A percentile compares a stretch with the other conserved stretches of the same genome.
Evolutionary conservation across 2,888 invertebrate genomes (phyloP).

Genomic region (Drosophila falleni): DNA sequence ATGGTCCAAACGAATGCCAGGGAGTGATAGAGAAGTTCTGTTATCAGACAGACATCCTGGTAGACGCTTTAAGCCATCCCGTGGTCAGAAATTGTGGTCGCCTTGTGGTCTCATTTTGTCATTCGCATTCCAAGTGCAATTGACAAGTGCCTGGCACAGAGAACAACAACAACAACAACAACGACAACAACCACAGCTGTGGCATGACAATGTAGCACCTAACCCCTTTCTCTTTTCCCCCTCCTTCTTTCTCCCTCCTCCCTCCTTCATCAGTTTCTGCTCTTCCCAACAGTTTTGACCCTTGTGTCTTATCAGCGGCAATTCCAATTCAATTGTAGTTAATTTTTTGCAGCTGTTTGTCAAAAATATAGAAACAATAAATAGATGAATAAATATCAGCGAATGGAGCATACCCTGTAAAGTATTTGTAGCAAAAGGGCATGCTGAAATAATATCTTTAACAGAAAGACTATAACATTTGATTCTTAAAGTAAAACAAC

Average conservation of each 20-base stretch:
- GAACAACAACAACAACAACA: slow-evolving; percentile 41
- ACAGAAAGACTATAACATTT: too few relatives aligned
- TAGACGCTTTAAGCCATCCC: slow-evolving; percentile 1
- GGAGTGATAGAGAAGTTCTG: not conserved
- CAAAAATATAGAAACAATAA: not conserved
- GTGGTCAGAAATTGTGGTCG: slow-evolving; percentile 28
- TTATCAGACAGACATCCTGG: slow-evolving; percentile 3
- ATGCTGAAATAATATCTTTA: not conserved
- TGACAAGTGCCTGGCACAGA: slow-evolving; percentile 46
- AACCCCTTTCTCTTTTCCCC: not conserved
- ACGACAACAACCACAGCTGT: slow-evolving; percentile 34
- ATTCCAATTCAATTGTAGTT: slow-evolving; percentile 36
- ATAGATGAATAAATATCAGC: not conserved
- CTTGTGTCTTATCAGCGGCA: not conserved
- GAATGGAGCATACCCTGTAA: slow-evolving; percentile 2
- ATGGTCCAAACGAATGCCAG: slow-evolving; percentile 3
- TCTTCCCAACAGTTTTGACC: not conserved
- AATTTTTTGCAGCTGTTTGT: slow-evolving; percentile 46
- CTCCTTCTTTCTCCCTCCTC: not conserved
- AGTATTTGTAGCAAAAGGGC: not conserved
- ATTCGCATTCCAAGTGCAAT: slow-evolving; percentile 47
- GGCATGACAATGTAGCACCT: slow-evolving; percentile 20
- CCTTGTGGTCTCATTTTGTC: slow-evolving; percentile 42
- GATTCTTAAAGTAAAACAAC: too few relatives aligned
- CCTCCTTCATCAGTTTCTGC: not conserved